Conservation (phyloP, 2,888 invertebrate species). For the Xylota sylvarum region DNA sequence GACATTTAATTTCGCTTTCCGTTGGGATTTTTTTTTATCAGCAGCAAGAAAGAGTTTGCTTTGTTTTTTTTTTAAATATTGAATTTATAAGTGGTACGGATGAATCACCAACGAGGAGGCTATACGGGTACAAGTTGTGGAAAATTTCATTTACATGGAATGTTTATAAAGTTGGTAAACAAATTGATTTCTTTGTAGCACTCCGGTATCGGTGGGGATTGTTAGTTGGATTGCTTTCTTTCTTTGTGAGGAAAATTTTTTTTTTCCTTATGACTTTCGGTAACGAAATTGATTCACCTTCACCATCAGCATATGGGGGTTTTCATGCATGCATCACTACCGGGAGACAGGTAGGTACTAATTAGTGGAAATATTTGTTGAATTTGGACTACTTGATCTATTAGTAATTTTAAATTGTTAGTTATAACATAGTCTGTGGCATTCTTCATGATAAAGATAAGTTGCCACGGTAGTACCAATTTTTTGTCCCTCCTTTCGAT, state of each 20-base stretch:
- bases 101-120: constrained; percentile 35
- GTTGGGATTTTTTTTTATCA: constrained; percentile 79
- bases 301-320: neutral
- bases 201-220: neutral
- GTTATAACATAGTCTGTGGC: no score
- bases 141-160: constrained; percentile 27
- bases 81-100: constrained; percentile 40
- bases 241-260: constrained; percentile 3
- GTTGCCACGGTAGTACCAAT: no score
- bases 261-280: neutral
- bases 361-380: constrained; percentile 13
- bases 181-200: constrained; percentile 56
- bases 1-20: constrained; percentile 57
- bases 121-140: constrained; percentile 28
- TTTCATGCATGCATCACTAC: neutral
- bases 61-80: constrained; percentile 27
- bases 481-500: no score
- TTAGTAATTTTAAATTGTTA: no score
- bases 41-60: constrained; percentile 86
- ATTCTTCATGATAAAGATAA: no score
- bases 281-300: constrained; percentile 25
- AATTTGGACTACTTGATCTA: constrained; percentile 1
- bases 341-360: neutral
- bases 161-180: constrained; percentile 52
- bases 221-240: constrained; percentile 15